These are phyloP conservation scores for Trachythela sp. DNA, from an alignment of 64 coral and sea anemone species.

Conservation along the genomic window DNA sequence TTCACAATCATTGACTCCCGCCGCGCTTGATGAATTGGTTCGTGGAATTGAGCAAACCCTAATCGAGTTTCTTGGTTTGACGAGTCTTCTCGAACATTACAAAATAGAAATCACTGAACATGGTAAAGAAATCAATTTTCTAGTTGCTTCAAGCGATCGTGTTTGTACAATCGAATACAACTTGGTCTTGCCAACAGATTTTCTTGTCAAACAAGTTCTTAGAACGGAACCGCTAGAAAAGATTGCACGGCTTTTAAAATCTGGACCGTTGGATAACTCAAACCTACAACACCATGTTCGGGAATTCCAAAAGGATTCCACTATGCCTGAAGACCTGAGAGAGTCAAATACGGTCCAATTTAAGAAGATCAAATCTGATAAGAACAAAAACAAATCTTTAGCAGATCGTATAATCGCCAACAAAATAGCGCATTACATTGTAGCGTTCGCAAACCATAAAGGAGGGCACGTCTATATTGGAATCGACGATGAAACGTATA, in stretches of 20 bases:
- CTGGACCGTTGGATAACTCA: constrained; percentile 7
- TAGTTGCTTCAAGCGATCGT: constrained; percentile 5
- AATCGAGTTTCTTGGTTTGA: constrained; percentile 17
- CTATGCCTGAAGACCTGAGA: neutral
- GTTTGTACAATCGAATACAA: constrained; percentile 26
- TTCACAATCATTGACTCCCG: neutral
- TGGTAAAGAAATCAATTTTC: constrained; percentile 12
- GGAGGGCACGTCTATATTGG: constrained; percentile 36
- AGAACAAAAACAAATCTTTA: constrained; percentile 33
- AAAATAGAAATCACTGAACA: neutral
- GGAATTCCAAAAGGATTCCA: neutral
- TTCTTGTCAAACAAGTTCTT: constrained; percentile 25
- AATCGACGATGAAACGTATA: constrained; percentile 36
- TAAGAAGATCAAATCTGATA: constrained; percentile 37
- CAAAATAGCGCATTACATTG: constrained; percentile 28
- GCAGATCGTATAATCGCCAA: constrained; percentile 36
- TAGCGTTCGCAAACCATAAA: constrained; percentile 39
- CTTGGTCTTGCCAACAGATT: constrained; percentile 24
- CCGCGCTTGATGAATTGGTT: constrained; percentile 18
- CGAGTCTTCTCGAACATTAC: constrained; percentile 3
- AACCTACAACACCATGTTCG: neutral
- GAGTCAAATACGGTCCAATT: constrained; percentile 38
- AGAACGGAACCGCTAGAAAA: constrained; percentile 28
- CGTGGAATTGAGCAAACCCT: constrained; percentile 38
- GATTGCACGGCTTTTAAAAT: constrained; percentile 22